phyloP scores from a whole-genome alignment of 2,113 vertebrate genomes.

The Deroptyus accipitrinus region DNA sequence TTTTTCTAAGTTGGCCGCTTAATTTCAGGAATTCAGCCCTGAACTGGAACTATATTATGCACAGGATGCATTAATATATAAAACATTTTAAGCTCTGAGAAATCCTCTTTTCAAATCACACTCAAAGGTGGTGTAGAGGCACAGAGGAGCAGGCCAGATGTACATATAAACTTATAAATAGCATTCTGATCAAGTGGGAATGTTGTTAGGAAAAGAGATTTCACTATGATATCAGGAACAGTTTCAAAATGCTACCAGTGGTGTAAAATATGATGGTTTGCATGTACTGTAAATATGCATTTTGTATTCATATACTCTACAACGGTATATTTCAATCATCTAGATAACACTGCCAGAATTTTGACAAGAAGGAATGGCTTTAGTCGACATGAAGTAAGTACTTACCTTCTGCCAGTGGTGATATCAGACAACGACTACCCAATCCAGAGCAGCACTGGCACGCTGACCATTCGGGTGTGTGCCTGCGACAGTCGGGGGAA shows the following conservation, averaged over 20 bases:
- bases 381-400: slow-evolving; percentile 88
- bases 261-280: neutral
- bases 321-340: slow-evolving; percentile 16
- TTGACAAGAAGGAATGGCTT: slow-evolving; percentile 91
- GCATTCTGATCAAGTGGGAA: neutral
- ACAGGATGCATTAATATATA: neutral
- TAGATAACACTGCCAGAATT: slow-evolving; percentile 98
- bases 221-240: neutral
- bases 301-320: neutral
- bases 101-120: slow-evolving; percentile 21
- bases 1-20: neutral
- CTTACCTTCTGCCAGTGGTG: slow-evolving; percentile 91
- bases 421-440: slow-evolving; percentile 89
- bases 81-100: slow-evolving; percentile 24
- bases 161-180: neutral
- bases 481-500: slow-evolving; percentile 75
- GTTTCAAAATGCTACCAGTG: neutral
- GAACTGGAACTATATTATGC: neutral
- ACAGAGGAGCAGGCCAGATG: neutral
- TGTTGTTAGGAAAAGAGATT: neutral
- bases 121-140: neutral
- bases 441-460: slow-evolving; percentile 81
- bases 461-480: slow-evolving; percentile 78
- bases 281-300: neutral
- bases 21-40: neutral